These are phyloP conservation scores for Palythoa heliodiscus DNA, from an alignment of 92 coral and sea anemone genomes.

Conservation along the genomic window DNA sequence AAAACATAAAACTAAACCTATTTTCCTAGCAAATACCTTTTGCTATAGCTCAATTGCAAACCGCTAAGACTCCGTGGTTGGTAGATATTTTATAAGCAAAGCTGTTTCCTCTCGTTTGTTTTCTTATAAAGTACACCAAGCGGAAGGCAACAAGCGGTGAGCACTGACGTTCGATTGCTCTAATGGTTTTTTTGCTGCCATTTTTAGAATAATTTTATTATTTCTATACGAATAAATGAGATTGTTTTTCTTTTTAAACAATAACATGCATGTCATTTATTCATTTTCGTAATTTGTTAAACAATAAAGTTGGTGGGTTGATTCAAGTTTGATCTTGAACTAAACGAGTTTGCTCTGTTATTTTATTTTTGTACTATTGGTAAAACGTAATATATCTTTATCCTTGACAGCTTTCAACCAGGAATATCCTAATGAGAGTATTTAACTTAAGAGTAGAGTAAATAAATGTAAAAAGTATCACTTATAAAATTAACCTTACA, in stretches of 20 bases:
- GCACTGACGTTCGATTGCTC: neutral
- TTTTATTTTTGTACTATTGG: too few species aligned
- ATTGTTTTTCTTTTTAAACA: neutral
- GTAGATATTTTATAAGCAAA: neutral
- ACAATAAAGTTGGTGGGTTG: slow-evolving; percentile 20
- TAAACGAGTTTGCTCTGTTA: too few species aligned
- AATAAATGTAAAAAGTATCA: too few species aligned
- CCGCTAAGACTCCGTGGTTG: neutral
- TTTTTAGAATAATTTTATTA: neutral
- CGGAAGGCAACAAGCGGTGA: slow-evolving; percentile 18
- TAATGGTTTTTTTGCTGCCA: slow-evolving; percentile 7
- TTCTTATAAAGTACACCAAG: neutral
- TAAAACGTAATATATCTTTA: too few species aligned
- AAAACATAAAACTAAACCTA: too few species aligned
- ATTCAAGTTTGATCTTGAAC: neutral
- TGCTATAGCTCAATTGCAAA: neutral
- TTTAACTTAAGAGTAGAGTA: too few species aligned
- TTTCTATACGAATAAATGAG: neutral
- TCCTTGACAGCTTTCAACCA: too few species aligned
- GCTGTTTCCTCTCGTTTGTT: neutral
- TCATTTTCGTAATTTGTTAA: neutral
- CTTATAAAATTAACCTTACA: too few species aligned
- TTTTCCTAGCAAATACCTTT: neutral
- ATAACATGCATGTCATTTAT: neutral
- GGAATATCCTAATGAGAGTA: too few species aligned